Evolutionary conservation across 2,888 invertebrate genomes (phyloP).

Genomic region (Apodemia zela): DNA sequence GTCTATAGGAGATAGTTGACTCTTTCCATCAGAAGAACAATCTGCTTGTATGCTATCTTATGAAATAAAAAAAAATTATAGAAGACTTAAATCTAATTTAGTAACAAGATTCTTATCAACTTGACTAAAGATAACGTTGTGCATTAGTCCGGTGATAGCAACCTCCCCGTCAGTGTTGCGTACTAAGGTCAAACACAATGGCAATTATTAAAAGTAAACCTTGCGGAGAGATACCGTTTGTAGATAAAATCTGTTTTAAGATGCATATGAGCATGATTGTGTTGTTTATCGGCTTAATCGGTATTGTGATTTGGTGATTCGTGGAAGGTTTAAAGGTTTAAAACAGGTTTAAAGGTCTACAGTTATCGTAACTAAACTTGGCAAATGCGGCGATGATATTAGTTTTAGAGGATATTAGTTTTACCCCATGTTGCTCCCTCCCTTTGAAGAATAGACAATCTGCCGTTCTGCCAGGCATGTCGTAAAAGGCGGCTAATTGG

Average conservation of each 20-base stretch:
- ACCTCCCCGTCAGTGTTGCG: neutral
- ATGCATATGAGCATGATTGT: neutral
- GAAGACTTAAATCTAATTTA: too few relatives aligned
- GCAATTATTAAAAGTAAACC: neutral
- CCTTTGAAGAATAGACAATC: too few relatives aligned
- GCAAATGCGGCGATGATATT: neutral
- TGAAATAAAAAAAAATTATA: too few relatives aligned
- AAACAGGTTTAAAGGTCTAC: neutral
- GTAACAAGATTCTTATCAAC: too few relatives aligned
- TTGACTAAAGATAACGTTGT: neutral
- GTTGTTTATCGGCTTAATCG: neutral
- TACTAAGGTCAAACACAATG: constrained; percentile 13
- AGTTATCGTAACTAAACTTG: neutral
- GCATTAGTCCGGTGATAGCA: constrained; percentile 3
- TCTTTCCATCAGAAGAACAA: too few relatives aligned
- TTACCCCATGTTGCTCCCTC: too few relatives aligned
- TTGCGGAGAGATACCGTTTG: neutral
- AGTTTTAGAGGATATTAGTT: too few relatives aligned
- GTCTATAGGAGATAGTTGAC: too few relatives aligned
- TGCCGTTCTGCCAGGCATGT: too few relatives aligned
- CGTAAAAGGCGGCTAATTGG: too few relatives aligned
- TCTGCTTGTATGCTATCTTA: too few relatives aligned
- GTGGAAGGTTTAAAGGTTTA: neutral
- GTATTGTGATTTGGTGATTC: neutral
- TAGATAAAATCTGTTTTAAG: constrained; percentile 3